Evolutionary conservation across 2,888 invertebrate genomes (phyloP).

Genomic region (Eledona agricola): DNA sequence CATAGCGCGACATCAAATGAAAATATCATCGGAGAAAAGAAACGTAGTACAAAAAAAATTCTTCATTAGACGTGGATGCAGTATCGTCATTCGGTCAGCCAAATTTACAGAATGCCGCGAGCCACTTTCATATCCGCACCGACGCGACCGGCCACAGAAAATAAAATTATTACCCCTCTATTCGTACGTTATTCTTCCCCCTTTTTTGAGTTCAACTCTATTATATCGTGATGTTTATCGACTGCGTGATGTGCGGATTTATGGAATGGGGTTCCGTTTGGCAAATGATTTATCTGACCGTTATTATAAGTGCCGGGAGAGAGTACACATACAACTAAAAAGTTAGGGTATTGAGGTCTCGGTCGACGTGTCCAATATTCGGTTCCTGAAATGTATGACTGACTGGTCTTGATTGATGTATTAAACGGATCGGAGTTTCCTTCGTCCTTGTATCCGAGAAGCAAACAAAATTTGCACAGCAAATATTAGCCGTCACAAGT

Average conservation of each 20-base stretch:
- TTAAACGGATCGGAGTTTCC: conserved; percentile 42
- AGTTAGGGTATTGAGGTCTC: conserved; percentile 29
- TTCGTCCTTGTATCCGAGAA: conserved; percentile 38
- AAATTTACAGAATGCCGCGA: conserved; percentile 36
- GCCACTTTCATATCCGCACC: conserved; percentile 43
- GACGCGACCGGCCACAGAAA: conserved; percentile 41
- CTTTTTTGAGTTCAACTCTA: conserved; percentile 42
- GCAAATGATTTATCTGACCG: conserved; percentile 47
- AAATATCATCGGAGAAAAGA: conserved; percentile 37
- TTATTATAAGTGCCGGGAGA: conserved; percentile 43
- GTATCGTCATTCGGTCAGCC: conserved; percentile 34
- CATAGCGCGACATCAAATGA: conserved; percentile 37
- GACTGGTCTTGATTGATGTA: conserved; percentile 55
- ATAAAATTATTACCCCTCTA: conserved; percentile 42
- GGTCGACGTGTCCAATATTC: conserved; percentile 40
- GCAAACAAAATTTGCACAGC: conserved; percentile 54
- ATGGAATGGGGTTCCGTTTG: conserved; percentile 44
- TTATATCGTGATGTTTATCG: conserved; percentile 45
- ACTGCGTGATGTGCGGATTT: conserved; percentile 43
- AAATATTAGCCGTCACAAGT: conserved; percentile 55
- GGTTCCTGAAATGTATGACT: conserved; percentile 51
- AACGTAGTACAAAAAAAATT: conserved; percentile 37
- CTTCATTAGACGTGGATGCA: conserved; percentile 32
- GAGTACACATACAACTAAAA: conserved; percentile 40
- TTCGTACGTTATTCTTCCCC: conserved; percentile 38